phyloP scores from a whole-genome alignment of 2,888 invertebrate species.

The Villa cingulata region DNA sequence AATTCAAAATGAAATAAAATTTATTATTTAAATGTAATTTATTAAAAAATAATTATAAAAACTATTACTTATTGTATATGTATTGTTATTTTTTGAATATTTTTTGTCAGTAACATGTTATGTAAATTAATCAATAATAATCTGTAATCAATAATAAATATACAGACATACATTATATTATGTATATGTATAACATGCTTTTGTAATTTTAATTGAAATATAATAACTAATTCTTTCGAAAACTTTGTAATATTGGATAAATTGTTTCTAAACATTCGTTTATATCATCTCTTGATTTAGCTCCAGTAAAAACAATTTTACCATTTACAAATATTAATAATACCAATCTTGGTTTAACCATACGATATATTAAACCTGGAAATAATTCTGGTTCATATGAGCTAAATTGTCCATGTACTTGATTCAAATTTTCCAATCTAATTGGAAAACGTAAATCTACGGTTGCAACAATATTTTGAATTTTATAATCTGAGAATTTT shows the following conservation, averaged over 20 bases:
- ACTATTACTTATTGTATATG: too few species aligned
- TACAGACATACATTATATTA: too few species aligned
- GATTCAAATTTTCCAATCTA: constrained; percentile 57
- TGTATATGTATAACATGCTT: too few species aligned
- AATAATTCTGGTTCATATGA: constrained; percentile 97
- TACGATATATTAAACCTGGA: constrained; percentile 94
- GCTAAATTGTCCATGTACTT: constrained; percentile 62
- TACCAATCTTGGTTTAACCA: constrained; percentile 95
- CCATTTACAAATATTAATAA: constrained; percentile 97
- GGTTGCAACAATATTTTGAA: constrained; percentile 69
- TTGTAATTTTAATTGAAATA: too few species aligned
- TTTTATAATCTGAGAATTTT: constrained; percentile 67
- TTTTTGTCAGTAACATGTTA: too few species aligned
- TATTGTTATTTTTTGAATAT: too few species aligned
- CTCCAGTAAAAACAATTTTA: constrained; percentile 95
- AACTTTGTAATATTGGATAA: constrained; percentile 90
- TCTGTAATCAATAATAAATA: too few species aligned
- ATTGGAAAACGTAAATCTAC: constrained; percentile 67
- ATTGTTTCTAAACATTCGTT: constrained; percentile 95
- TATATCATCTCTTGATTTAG: constrained; percentile 80
- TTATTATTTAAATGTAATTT: too few species aligned
- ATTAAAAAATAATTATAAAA: too few species aligned
- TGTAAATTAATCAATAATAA: too few species aligned
- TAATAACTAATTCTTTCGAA: constrained; percentile 63
- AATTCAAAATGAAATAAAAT: too few species aligned